These are phyloP conservation scores for Aelia acuminata DNA, from an alignment of 2,888 invertebrate genomes.

Conservation along the genomic window DNA sequence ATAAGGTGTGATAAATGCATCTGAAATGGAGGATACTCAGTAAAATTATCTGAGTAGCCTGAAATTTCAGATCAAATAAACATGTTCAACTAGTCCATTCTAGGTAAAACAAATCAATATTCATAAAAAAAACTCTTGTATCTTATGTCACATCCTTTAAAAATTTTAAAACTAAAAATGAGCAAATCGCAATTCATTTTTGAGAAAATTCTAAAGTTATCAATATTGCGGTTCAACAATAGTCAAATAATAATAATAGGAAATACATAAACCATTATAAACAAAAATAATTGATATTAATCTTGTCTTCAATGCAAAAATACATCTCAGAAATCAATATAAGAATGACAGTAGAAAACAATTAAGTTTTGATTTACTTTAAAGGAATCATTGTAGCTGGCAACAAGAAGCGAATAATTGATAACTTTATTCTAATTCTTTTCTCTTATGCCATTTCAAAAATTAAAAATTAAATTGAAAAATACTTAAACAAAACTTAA, in stretches of 20 bases:
- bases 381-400: not conserved
- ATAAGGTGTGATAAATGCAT: not conserved
- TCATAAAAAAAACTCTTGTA: not conserved
- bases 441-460: not conserved
- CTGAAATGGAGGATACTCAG: no score
- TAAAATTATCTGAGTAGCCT: not conserved
- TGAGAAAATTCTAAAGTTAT: not conserved
- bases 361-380: not conserved
- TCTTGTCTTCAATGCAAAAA: not conserved
- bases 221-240: no score
- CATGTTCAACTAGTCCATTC: not conserved
- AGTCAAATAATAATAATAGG: not conserved
- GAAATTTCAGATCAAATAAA: not conserved
- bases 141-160: not conserved
- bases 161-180: not conserved
- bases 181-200: no score
- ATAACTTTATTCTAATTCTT: not conserved
- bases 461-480: not conserved
- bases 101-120: not conserved
- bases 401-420: not conserved
- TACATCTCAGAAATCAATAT: not conserved
- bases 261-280: not conserved
- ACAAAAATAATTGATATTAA: not conserved
- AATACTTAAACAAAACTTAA: not conserved
- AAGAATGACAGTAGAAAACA: slow-evolving; percentile 8